A percentile compares a stretch with the other conserved stretches of the same genome.
Evolutionary conservation across 2,113 vertebrate genomes (phyloP).

Genomic region (Eptesicus fuscus): DNA sequence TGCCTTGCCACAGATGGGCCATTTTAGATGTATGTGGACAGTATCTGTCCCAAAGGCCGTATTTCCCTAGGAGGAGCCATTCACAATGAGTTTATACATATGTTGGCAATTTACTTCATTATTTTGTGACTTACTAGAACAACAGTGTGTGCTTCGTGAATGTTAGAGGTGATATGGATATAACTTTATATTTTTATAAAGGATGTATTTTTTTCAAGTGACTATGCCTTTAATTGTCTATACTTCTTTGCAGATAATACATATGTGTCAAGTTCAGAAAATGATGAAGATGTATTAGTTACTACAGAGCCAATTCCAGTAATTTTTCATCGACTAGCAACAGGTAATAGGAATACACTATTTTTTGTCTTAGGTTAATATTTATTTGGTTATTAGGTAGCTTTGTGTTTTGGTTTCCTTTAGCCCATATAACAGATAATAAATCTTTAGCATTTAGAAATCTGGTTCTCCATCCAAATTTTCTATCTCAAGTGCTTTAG

Average conservation of each 20-base stretch:
- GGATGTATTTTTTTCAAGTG: background rate
- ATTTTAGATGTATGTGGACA: background rate
- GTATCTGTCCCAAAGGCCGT: background rate
- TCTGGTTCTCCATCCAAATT: background rate
- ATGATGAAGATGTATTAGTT: conserved; percentile 92
- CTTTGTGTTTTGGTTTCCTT: background rate
- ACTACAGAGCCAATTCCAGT: conserved; percentile 92
- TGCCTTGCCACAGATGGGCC: background rate
- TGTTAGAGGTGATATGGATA: background rate
- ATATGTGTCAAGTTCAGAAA: conserved; percentile 93
- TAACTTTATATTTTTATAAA: background rate
- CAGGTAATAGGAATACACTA: conserved; percentile 81
- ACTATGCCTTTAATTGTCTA: background rate
- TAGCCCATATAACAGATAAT: background rate
- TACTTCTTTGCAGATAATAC: conserved; percentile 87
- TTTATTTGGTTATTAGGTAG: background rate
- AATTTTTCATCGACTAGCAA: conserved; percentile 91
- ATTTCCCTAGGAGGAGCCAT: background rate
- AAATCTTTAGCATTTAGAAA: background rate
- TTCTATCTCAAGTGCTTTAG: background rate
- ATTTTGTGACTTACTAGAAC: background rate
- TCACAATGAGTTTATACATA: background rate
- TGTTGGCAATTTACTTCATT: background rate
- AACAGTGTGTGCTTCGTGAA: background rate
- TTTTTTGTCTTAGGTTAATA: background rate